phyloP scores from a whole-genome alignment of 2,888 invertebrate genomes.

The Lochmaea crataegi region DNA sequence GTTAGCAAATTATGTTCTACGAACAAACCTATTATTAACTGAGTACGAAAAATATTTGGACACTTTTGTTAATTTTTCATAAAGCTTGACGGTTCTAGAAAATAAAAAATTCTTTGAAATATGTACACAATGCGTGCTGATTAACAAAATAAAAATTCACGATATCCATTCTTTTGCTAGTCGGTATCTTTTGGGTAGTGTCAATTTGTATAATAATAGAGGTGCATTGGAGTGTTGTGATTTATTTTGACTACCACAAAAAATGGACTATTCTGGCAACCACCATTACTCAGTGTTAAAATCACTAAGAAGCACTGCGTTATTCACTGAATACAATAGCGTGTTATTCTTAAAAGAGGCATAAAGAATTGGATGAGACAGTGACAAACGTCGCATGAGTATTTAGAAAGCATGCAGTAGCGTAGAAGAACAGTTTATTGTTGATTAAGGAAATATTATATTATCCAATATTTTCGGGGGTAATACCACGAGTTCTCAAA shows the following conservation, averaged over 20 bases:
- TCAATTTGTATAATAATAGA: slow-evolving; percentile 31
- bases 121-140: slow-evolving; percentile 27
- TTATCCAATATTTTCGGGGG: no score
- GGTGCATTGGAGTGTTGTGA: slow-evolving; percentile 30
- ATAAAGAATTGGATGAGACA: slow-evolving; percentile 35
- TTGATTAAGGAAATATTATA: no score
- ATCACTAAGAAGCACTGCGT: slow-evolving; percentile 34
- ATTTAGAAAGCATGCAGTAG: slow-evolving; percentile 28
- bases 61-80: background rate
- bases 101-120: background rate
- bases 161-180: slow-evolving; percentile 14
- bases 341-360: slow-evolving; percentile 34
- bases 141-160: slow-evolving; percentile 23
- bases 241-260: slow-evolving; percentile 34
- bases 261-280: slow-evolving; percentile 33
- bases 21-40: no score
- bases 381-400: slow-evolving; percentile 32
- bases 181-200: slow-evolving; percentile 24
- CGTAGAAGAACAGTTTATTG: background rate
- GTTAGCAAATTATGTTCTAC: no score
- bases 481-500: no score
- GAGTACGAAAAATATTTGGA: no score
- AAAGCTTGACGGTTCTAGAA: background rate
- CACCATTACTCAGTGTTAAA: slow-evolving; percentile 36
- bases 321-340: slow-evolving; percentile 33